These are phyloP conservation scores for Bombyx mori DNA, from an alignment of 1,140 invertebrate genomes.

Conservation along the genomic window DNA sequence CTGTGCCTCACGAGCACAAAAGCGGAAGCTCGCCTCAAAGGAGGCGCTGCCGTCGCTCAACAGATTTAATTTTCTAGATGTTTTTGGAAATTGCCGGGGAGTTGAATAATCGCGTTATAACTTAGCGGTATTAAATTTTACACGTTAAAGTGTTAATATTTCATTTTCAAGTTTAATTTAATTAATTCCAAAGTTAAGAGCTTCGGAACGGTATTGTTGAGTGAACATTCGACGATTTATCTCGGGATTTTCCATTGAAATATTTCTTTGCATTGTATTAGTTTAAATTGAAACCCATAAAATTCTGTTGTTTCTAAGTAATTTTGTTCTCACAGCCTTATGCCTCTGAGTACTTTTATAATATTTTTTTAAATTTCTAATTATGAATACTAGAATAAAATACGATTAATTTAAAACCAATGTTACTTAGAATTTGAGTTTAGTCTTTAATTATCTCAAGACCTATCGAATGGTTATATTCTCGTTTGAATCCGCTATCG, in stretches of 20 bases:
- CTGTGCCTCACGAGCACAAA: conserved; percentile 33
- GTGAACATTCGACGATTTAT: conserved; percentile 1
- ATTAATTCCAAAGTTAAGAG: conserved; percentile 65
- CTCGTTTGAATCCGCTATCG: conserved; percentile 20
- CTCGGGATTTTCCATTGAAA: conserved; percentile 19
- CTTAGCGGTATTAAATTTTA: conserved; percentile 71
- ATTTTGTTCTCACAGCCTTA: too few species aligned
- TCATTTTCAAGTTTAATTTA: conserved; percentile 73
- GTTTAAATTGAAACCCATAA: neutral
- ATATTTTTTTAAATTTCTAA: too few species aligned
- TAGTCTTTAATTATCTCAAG: conserved; percentile 17
- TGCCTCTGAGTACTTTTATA: too few species aligned
- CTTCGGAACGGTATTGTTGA: conserved; percentile 17
- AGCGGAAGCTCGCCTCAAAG: conserved; percentile 55
- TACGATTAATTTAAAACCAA: neutral
- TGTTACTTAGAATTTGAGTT: neutral
- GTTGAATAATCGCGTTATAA: conserved; percentile 70
- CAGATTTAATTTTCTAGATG: conserved; percentile 67
- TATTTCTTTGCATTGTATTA: conserved; percentile 21
- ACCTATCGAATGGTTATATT: conserved; percentile 10
- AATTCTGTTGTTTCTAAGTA: neutral
- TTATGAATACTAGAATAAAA: neutral
- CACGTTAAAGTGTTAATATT: conserved; percentile 73
- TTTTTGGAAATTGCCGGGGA: conserved; percentile 65
- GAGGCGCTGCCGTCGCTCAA: conserved; percentile 41